These are phyloP conservation scores for Amphimallon solstitiale DNA, from an alignment of 2,888 invertebrate species.

Conservation along the genomic window DNA sequence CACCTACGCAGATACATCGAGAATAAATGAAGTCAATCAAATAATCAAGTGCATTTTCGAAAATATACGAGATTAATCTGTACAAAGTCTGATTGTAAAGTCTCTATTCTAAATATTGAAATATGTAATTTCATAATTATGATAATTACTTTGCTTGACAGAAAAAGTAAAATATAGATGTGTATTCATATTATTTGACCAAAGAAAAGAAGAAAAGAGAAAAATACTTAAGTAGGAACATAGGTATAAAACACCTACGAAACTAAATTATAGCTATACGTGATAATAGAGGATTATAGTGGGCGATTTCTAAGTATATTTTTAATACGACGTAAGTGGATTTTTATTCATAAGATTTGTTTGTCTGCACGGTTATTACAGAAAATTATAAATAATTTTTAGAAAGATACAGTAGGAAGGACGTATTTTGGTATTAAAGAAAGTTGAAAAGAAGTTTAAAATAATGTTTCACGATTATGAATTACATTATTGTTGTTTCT, in stretches of 20 bases:
- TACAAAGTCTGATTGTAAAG: no score
- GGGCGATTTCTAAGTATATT: constrained; percentile 4
- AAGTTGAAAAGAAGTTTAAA: no score
- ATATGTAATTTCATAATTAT: no score
- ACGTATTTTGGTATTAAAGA: constrained; percentile 1
- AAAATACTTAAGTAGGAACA: constrained; percentile 3
- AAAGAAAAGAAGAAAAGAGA: not conserved
- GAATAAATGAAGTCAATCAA: no score
- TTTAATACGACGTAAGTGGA: constrained; percentile 16
- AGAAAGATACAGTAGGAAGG: not conserved
- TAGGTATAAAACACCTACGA: constrained; percentile 12
- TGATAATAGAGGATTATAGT: not conserved
- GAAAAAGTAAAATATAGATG: not conserved
- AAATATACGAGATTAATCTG: no score
- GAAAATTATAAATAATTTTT: constrained; percentile 8
- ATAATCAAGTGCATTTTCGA: no score
- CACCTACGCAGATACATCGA: no score
- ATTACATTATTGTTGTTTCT: no score
- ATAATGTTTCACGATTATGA: no score
- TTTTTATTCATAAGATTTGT: constrained; percentile 23
- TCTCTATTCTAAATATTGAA: no score
- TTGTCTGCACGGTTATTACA: not conserved
- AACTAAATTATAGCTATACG: not conserved
- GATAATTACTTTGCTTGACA: no score
- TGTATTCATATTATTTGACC: not conserved